Evolutionary conservation across 2,888 invertebrate species (phyloP).

Genomic region (Nephrotoma flavescens): DNA sequence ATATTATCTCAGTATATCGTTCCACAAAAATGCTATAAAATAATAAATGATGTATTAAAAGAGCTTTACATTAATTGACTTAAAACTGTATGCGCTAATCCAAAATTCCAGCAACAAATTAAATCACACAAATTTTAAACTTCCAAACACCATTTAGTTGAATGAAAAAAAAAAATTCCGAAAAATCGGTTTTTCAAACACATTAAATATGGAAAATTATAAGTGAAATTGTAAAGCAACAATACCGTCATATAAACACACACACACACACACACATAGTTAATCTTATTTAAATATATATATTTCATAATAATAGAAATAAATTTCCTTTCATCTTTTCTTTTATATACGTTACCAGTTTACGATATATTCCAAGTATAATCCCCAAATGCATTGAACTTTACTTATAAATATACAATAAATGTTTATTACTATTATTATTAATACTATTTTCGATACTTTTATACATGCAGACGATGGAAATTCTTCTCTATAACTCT

Average conservation of each 20-base stretch:
- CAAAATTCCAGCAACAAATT: background rate
- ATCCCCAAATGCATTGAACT: background rate
- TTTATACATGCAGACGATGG: background rate
- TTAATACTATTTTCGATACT: background rate
- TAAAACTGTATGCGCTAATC: background rate
- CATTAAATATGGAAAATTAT: background rate
- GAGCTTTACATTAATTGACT: background rate
- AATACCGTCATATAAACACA: background rate
- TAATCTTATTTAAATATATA: background rate
- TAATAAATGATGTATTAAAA: background rate
- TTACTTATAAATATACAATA: background rate
- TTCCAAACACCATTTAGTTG: background rate
- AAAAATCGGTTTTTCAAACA: background rate
- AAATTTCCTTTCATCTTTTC: background rate
- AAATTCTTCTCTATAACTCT: background rate
- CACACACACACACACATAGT: background rate
- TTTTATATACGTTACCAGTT: background rate
- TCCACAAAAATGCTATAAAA: background rate
- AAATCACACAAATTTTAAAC: background rate
- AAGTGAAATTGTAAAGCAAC: background rate
- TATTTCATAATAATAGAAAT: background rate
- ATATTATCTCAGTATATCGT: background rate
- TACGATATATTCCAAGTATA: background rate
- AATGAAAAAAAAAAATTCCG: no score
- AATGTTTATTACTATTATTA: background rate